These are phyloP conservation scores for Melanargia galathea DNA, from an alignment of 2,888 invertebrate genomes.

Conservation along the genomic window DNA sequence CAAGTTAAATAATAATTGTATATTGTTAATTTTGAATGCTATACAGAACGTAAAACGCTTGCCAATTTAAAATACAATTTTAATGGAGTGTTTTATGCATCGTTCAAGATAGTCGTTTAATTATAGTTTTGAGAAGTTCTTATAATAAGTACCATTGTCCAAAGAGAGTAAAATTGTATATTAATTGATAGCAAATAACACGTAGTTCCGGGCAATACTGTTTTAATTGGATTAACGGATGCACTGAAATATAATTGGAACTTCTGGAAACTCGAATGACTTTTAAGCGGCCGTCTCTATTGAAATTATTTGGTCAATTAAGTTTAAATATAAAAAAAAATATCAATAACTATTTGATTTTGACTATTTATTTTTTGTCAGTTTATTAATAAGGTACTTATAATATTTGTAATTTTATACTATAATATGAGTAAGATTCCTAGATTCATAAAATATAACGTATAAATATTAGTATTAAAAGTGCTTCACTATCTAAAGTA, in stretches of 20 bases:
- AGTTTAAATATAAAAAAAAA: slow-evolving; percentile 36
- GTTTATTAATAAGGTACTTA: neutral
- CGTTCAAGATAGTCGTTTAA: slow-evolving; percentile 21
- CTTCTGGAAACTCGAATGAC: slow-evolving; percentile 37
- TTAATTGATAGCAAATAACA: slow-evolving; percentile 43
- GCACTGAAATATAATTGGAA: slow-evolving; percentile 40
- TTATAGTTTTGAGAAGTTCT: slow-evolving; percentile 32
- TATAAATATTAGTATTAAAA: no score
- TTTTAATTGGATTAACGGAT: slow-evolving; percentile 44
- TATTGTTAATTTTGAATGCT: neutral
- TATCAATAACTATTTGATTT: neutral
- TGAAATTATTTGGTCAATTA: slow-evolving; percentile 38
- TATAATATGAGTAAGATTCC: no score
- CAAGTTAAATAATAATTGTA: neutral
- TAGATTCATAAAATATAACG: no score
- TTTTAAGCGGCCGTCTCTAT: slow-evolving; percentile 38
- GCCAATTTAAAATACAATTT: neutral
- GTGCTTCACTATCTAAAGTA: no score
- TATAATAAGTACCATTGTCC: slow-evolving; percentile 32
- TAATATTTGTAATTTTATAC: no score
- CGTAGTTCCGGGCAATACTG: slow-evolving; percentile 39
- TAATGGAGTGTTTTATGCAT: neutral
- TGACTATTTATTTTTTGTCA: neutral
- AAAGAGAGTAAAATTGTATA: slow-evolving; percentile 35
- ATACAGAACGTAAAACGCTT: neutral